Percentiles rank a stretch among this genome's conserved stretches.
Conservation (phyloP, 2,888 invertebrate species). For the Ypsolopha scabrella region DNA sequence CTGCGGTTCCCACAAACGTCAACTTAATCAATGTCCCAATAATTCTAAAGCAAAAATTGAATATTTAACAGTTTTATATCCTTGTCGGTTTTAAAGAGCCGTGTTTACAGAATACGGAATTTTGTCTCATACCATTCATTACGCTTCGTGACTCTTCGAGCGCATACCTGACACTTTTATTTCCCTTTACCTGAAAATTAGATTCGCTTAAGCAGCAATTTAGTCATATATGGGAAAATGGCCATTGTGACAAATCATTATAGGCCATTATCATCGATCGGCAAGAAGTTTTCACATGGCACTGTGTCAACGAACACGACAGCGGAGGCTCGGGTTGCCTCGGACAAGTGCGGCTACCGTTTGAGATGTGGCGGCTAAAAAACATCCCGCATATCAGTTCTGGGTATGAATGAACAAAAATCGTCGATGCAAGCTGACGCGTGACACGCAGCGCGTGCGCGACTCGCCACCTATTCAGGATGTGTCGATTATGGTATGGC, state of each 20-base stretch:
- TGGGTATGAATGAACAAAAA: conserved; percentile 52
- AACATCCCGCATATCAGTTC: conserved; percentile 13
- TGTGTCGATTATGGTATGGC: conserved; percentile 57
- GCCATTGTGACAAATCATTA: conserved; percentile 19
- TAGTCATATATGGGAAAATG: conserved; percentile 21
- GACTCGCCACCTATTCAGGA: conserved; percentile 63
- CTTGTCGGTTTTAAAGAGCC: neutral
- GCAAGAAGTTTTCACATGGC: conserved; percentile 20
- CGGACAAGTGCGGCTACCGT: conserved; percentile 22
- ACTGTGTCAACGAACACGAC: conserved; percentile 14
- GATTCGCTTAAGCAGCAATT: conserved; percentile 11
- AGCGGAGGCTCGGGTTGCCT: conserved; percentile 10
- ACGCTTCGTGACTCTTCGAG: too few relatives aligned
- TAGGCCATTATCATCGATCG: conserved; percentile 26
- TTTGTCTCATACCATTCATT: too few relatives aligned
- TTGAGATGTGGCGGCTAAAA: conserved; percentile 21
- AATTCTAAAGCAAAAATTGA: neutral
- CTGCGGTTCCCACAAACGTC: conserved; percentile 45
- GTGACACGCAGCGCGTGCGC: conserved; percentile 35
- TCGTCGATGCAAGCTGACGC: conserved; percentile 20
- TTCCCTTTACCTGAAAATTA: neutral
- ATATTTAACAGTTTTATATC: neutral
- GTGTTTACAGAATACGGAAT: too few relatives aligned
- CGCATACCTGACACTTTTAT: neutral
- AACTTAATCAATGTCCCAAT: neutral